Evolutionary conservation across 2,797 vertebrate genomes (phyloP).

Genomic region (Myripristis jacobus): DNA sequence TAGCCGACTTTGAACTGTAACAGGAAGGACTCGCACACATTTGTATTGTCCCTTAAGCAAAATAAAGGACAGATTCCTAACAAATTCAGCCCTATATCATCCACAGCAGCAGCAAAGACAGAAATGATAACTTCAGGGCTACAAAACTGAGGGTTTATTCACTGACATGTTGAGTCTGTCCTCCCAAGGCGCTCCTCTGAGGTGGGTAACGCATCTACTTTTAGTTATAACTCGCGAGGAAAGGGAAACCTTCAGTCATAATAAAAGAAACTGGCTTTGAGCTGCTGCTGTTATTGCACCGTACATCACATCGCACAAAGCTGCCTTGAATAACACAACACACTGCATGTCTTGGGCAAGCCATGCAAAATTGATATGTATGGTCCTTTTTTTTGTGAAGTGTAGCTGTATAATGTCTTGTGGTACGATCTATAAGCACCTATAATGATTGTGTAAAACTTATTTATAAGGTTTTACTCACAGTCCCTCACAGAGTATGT

Average conservation of each 20-base stretch:
- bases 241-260: neutral
- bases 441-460: no score
- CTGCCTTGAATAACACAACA: neutral
- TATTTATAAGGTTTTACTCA: no score
- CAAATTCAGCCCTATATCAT: neutral
- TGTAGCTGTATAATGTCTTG: no score
- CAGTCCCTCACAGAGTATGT: no score
- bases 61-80: neutral
- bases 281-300: no score
- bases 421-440: no score
- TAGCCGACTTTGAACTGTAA: neutral
- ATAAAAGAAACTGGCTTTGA: neutral
- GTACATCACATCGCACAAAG: no score
- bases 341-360: no score
- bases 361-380: no score
- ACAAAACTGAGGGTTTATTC: neutral
- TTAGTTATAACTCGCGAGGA: neutral
- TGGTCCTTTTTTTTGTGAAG: no score
- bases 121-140: neutral
- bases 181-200: neutral
- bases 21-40: neutral
- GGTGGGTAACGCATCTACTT: neutral
- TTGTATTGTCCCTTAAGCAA: neutral
- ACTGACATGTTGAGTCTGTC: neutral
- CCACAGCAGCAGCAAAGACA: neutral